Base-by-base conservation (phyloP, 2,113 vertebrate genomes). In the Zapus hudsonius region DNA sequence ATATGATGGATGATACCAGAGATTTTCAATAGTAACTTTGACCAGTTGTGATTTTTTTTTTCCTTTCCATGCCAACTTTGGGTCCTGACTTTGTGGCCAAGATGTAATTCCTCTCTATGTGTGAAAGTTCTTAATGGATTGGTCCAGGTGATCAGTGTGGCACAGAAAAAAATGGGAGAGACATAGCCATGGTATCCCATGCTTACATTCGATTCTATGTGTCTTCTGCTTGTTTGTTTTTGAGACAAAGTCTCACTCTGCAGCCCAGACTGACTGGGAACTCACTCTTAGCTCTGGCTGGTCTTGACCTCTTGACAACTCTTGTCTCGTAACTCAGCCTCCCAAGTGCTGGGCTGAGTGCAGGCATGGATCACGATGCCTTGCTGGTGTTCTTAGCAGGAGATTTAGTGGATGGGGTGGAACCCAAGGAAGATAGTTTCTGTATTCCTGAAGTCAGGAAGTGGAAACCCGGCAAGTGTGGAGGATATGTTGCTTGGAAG, bases 1-100 rank as follows among this genome's bases (percentile, higher is more conserved):
- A 25, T 59, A 86, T 86, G 61, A 38, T 76, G 52, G 42, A 42
- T 59, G 42, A 83, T 86, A 52, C 29, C 72, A 61, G 29, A 40
- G 67, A 63, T 84, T 85, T 86, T 78, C 70, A 89, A 72, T 52
- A 29, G 25, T 91, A 44, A n/a, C 80, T 89, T 89, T 95, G 59
- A 83, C 52, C 40, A 0, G 40, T 16, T 52, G 22, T 59, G 57
- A 92, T 44, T 57, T 38, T 12, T 47, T 42, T 40, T 63, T 47
- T 84, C 15, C 36, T 31, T 67, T 84, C 40, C 64, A 25, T 52
- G 23, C 38, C 74, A 64, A 79, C 16, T 64, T 82, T 52, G n/a
- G 31, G 11, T n/a, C 13, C 44, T 33, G n/a, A 66, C 78, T 93
- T 91, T 33, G 7, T 70, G 66, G 59, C 66, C 85, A 36, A 67